Evolutionary conservation across 2,888 invertebrate species (phyloP).

Genomic region (Cephus pulcher): DNA sequence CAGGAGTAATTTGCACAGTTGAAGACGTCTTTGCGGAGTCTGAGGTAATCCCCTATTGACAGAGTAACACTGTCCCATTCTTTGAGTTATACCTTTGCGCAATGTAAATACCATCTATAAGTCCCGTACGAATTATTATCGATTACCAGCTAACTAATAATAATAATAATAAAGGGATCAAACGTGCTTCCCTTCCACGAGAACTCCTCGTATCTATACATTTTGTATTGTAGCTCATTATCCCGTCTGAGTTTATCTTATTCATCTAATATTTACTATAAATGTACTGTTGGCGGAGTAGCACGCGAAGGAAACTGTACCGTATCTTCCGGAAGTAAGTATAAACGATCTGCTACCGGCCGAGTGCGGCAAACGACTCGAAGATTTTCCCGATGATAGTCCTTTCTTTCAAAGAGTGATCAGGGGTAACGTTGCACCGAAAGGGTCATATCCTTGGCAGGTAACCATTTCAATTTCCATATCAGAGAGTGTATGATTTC

Average conservation of each 20-base stretch:
- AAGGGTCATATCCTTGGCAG: conserved; percentile 83
- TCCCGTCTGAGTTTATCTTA: neutral
- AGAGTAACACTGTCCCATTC: neutral
- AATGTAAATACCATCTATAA: no score
- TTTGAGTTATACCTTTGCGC: neutral
- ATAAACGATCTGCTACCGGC: conserved; percentile 57
- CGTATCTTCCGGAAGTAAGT: conserved; percentile 30
- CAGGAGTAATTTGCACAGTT: conserved; percentile 69
- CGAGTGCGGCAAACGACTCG: conserved; percentile 70
- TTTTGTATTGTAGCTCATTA: neutral
- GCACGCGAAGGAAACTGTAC: conserved; percentile 9
- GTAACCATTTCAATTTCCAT: conserved; percentile 59
- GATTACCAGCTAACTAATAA: no score
- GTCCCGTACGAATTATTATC: no score
- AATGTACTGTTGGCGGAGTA: neutral
- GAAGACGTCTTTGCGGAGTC: conserved; percentile 43
- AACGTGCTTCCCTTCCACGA: no score
- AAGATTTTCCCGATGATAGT: conserved; percentile 65
- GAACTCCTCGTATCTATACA: no score
- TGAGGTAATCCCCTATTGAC: conserved; percentile 45
- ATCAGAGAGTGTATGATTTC: no score
- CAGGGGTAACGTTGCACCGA: conserved; percentile 71
- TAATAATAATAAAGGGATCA: no score
- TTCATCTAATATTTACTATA: neutral
- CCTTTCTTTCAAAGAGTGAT: conserved; percentile 72